Evolutionary conservation across 2,797 vertebrate species (phyloP), one percentile per base, ranked within the genome.

Genomic region (Intellagama lesueurii): DNA sequence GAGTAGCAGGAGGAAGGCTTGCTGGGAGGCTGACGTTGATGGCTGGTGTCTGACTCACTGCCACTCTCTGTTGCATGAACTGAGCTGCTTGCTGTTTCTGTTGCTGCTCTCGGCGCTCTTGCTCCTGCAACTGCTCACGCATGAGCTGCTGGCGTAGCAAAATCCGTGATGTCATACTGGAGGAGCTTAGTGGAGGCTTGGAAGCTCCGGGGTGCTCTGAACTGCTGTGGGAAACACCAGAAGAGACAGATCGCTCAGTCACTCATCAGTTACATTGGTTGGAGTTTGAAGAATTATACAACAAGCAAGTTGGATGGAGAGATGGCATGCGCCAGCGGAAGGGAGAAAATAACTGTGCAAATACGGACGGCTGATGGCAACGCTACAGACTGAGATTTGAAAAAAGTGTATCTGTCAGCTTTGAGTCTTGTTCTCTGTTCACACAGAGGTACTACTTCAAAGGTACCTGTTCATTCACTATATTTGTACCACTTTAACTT

Each of bases 61-160:
- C 96, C 80, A 97, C 96, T 95, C 97, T 96, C 96, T 98, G 97
- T 92, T 98, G 98, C 95, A 98, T 97, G 97, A 98, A 98, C 94
- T 97, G 98, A 91, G 98, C 97, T 92, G 97, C 98, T 93, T 98
- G 98, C 90, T 98, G 98, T 94, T 97, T 96, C 95, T 98, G 97
- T 96, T 97, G 97, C 95, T 95, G 98, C 96, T 99, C 99, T 91
- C 98, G 97, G 87, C 98, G 98, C 95, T 98, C 97, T 95, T 97
- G 98, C 95, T 98, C 97, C 96, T 96, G 97, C 95, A 96, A 96
- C 95, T 97, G 97, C 96, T 97, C 97, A 96, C 97, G 96, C 97
- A 97, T 97, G 95, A 97, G 96, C 95, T 97, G 97, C 96, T 98
- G 97, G 94, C 95, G 95, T 96, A 98, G 97, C 96, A 95, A 96